A percentile compares a stretch with the other conserved stretches of the same genome.
These are phyloP conservation scores for Jordanella pulchra DNA, from an alignment of 2,797 vertebrate genomes.

Conservation along the genomic window DNA sequence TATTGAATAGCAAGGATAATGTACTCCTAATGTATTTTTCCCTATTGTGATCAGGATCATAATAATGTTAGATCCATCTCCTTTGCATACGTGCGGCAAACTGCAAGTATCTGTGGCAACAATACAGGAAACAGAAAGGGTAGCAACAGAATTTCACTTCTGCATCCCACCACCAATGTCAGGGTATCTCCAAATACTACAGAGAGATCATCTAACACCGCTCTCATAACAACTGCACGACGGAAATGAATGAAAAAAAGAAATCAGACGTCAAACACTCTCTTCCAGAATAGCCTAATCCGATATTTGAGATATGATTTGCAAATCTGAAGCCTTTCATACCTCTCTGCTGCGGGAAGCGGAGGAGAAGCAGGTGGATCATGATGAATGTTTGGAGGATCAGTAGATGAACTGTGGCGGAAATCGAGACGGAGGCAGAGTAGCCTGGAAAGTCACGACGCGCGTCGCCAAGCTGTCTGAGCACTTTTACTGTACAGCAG, in stretches of 20 bases:
- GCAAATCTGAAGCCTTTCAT: slow-evolving; percentile 43
- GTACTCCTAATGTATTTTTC: not conserved
- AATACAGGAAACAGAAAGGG: slow-evolving; percentile 25
- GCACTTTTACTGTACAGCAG: slow-evolving; percentile 28
- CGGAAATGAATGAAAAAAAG: slow-evolving; percentile 3
- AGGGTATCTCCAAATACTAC: slow-evolving; percentile 40
- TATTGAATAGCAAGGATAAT: no score
- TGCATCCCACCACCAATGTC: slow-evolving; percentile 49
- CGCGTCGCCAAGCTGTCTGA: slow-evolving; percentile 12
- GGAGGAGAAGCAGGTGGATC: slow-evolving; percentile 48
- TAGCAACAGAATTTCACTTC: slow-evolving; percentile 60
- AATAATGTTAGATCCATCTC: slow-evolving; percentile 16
- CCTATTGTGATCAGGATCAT: not conserved
- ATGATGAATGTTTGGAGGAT: slow-evolving; percentile 43
- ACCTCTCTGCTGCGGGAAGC: slow-evolving; percentile 53
- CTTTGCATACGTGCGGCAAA: slow-evolving; percentile 57
- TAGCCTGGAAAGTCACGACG: slow-evolving; percentile 43
- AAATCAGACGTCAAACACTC: not conserved
- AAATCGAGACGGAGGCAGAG: slow-evolving; percentile 13
- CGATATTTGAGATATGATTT: slow-evolving; percentile 12
- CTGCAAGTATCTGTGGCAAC: slow-evolving; percentile 45
- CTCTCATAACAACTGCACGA: slow-evolving; percentile 20
- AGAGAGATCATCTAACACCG: slow-evolving; percentile 20
- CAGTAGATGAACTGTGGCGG: slow-evolving; percentile 13
- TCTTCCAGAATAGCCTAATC: not conserved